A percentile compares a stretch with the other conserved stretches of the same genome.
These are phyloP conservation scores for Acipenser ruthenus DNA, from an alignment of 2,797 vertebrate genomes.

Conservation along the genomic window DNA sequence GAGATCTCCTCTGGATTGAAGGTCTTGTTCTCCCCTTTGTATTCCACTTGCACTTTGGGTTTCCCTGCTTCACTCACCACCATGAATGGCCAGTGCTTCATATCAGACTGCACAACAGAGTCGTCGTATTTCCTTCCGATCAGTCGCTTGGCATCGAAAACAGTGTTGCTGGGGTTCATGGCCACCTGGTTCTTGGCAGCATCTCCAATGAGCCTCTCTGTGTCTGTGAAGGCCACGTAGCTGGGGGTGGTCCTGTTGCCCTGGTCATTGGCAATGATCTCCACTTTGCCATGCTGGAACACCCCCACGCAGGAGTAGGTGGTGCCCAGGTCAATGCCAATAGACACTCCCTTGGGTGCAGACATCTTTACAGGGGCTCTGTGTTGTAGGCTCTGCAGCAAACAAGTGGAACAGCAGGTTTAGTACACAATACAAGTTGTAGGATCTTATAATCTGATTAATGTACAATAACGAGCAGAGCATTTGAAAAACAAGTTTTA, in stretches of 20 bases:
- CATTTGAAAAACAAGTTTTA: too few species aligned
- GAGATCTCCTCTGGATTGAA: conserved; percentile 89
- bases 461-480: too few species aligned
- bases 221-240: conserved; percentile 86
- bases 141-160: conserved; percentile 84
- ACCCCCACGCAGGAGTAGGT: conserved; percentile 90
- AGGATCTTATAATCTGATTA: too few species aligned
- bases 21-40: conserved; percentile 75
- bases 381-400: too few species aligned
- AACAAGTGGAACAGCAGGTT: too few species aligned
- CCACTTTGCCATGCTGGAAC: conserved; percentile 87
- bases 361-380: conserved; percentile 55
- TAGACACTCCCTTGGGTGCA: conserved; percentile 69
- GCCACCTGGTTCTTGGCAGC: conserved; percentile 89
- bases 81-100: conserved; percentile 89
- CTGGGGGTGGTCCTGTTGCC: conserved; percentile 88
- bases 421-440: too few species aligned
- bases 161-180: conserved; percentile 85
- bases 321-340: conserved; percentile 87
- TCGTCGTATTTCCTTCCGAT: conserved; percentile 81
- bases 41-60: conserved; percentile 84
- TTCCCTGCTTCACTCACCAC: conserved; percentile 73
- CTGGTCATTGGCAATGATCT: conserved; percentile 90
- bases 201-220: conserved; percentile 85
- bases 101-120: conserved; percentile 72